Percentiles rank a stretch among this genome's conserved stretches.
These are phyloP conservation scores for Oryzias javanicus DNA, from an alignment of 2,113 vertebrate species.

Conservation along the genomic window DNA sequence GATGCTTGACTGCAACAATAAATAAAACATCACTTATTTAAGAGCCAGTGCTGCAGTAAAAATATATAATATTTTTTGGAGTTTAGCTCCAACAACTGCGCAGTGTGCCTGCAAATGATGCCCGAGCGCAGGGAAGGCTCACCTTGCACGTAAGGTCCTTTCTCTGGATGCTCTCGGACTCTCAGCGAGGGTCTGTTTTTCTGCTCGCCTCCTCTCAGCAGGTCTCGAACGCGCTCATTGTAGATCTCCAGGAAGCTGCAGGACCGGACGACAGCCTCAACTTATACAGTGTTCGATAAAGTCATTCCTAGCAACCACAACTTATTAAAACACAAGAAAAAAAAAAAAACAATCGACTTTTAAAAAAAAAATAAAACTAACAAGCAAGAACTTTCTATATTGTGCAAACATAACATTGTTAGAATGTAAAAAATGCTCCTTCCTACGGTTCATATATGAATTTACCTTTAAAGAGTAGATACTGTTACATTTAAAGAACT, in stretches of 20 bases:
- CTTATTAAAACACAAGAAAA: too few species aligned
- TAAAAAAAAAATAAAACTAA: too few species aligned
- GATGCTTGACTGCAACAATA: constrained; percentile 3
- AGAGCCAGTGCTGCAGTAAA: not conserved
- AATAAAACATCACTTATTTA: not conserved
- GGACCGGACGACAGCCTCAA: not conserved
- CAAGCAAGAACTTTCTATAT: too few species aligned
- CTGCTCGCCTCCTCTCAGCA: constrained; percentile 80
- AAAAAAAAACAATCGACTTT: too few species aligned
- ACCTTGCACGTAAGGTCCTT: constrained; percentile 96
- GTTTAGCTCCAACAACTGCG: not conserved
- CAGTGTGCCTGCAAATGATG: not conserved
- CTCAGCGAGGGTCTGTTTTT: constrained; percentile 83
- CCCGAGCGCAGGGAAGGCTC: constrained; percentile 27
- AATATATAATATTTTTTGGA: not conserved
- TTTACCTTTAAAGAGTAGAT: too few species aligned
- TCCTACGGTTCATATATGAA: too few species aligned
- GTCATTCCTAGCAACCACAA: not conserved
- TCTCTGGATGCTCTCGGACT: constrained; percentile 85
- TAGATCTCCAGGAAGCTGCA: constrained; percentile 97
- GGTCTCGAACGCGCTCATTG: constrained; percentile 92
- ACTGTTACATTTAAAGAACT: too few species aligned
- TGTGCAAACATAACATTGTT: too few species aligned
- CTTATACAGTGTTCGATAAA: not conserved
- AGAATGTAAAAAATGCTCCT: too few species aligned